Evolutionary conservation across 2,113 vertebrate species (phyloP).

Genomic region (Uria lomvia): DNA sequence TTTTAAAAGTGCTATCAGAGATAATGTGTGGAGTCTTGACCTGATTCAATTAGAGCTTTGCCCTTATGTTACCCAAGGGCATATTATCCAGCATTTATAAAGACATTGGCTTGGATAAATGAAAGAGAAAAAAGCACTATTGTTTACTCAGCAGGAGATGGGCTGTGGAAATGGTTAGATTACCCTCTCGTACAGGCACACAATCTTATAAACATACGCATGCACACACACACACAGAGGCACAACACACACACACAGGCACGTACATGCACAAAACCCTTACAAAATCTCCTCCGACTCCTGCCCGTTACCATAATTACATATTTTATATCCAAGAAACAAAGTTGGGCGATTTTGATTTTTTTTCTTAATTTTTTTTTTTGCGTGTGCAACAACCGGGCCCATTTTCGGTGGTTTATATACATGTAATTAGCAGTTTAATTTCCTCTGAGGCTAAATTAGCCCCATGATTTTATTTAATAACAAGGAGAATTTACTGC

Average conservation of each 20-base stretch:
- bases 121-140: slow-evolving; percentile 15
- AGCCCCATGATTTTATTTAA: slow-evolving; percentile 75
- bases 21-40: slow-evolving; percentile 58
- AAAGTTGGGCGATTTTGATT: slow-evolving; percentile 24
- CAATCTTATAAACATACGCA: neutral
- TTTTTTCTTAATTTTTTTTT: slow-evolving; percentile 1
- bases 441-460: slow-evolving; percentile 78
- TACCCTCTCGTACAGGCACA: neutral
- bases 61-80: slow-evolving; percentile 42
- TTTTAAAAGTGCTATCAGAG: slow-evolving; percentile 60
- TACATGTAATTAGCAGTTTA: slow-evolving; percentile 77
- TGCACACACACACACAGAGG: neutral
- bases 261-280: neutral
- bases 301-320: neutral
- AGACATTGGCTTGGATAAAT: slow-evolving; percentile 53
- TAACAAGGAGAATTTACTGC: slow-evolving; percentile 53
- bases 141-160: slow-evolving; percentile 61
- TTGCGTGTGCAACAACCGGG: neutral
- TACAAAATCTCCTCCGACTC: slow-evolving; percentile 5
- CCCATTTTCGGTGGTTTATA: slow-evolving; percentile 60
- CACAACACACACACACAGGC: neutral
- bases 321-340: slow-evolving; percentile 41
- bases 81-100: slow-evolving; percentile 64
- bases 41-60: slow-evolving; percentile 60
- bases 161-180: slow-evolving; percentile 48